A percentile compares a stretch with the other conserved stretches of the same genome.
Conservation (phyloP, 2,113 vertebrate genomes). For the Chaetodon trifascialis region DNA sequence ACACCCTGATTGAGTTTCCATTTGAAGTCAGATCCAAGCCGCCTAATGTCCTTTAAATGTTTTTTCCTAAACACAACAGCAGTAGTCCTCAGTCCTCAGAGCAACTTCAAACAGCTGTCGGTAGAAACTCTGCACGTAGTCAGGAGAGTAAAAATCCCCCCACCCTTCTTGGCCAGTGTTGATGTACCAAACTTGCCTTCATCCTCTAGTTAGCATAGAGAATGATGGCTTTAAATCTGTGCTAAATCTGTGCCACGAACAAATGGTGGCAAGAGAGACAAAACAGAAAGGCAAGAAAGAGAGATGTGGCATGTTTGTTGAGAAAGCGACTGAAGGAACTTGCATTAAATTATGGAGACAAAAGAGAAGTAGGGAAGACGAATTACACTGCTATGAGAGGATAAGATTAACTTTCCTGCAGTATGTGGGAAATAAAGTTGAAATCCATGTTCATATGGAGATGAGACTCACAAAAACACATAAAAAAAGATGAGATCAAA, state of each 20-base stretch:
- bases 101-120: slow-evolving; percentile 68
- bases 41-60: slow-evolving; percentile 81
- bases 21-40: slow-evolving; percentile 79
- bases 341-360: slow-evolving; percentile 17
- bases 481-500: slow-evolving; percentile 12
- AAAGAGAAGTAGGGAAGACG: slow-evolving; percentile 17
- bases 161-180: slow-evolving; percentile 26
- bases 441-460: slow-evolving; percentile 13
- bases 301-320: slow-evolving; percentile 10
- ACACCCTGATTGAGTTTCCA: slow-evolving; percentile 79
- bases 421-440: slow-evolving; percentile 18
- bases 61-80: slow-evolving; percentile 78
- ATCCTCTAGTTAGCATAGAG: slow-evolving; percentile 27
- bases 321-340: slow-evolving; percentile 11
- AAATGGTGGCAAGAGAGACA: slow-evolving; percentile 8
- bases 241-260: slow-evolving; percentile 1
- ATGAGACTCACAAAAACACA: slow-evolving; percentile 16
- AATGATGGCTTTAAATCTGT: slow-evolving; percentile 20
- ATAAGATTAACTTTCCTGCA: slow-evolving; percentile 1
- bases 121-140: slow-evolving; percentile 43
- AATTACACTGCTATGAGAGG: slow-evolving; percentile 1
- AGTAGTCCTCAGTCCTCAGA: slow-evolving; percentile 49
- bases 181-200: slow-evolving; percentile 28
- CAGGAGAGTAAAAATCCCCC: slow-evolving; percentile 54
- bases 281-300: slow-evolving; percentile 12